Evolutionary conservation across 1,140 invertebrate genomes (phyloP), one percentile per base, ranked within the genome.

Genomic region (Cataglyphis hispanica): DNA sequence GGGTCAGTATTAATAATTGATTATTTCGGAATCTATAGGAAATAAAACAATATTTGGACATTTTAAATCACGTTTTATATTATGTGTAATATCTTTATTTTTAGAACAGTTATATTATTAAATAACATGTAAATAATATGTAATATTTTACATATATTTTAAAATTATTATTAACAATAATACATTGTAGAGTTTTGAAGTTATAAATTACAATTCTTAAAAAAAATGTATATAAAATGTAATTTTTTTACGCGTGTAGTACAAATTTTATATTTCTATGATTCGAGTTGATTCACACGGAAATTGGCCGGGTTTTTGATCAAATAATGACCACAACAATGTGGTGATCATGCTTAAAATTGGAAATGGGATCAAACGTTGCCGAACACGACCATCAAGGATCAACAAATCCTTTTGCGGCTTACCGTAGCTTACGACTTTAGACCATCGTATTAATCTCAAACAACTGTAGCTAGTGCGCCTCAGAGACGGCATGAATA

Each of bases 361-460:
- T 56, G 56, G 25, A 72, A 53, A 46, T 7, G 37, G 53, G 67
- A 83, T 83, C 78, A 83, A 74, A 83, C 27, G 66, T 77, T 60
- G 81, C 80, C 87, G 74, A 74, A 87, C 81, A 78, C 13, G 64
- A 43, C 61, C 64, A 84, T 84, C 85, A 40, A 61, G 43, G n/a
- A 58, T 60, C 31, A 43, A 37, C 70, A 72, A 80, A 80, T 90
- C 77, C 77, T 88, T 66, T 43, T 46, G 25, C 34, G 70, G 89
- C 60, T 90, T 86, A 91, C 74, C 78, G 16, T 89, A 85, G 86
- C 81, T 91, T 89, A 91, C 86, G 88, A 85, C 60, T 85, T 86
- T 88, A 86, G 84, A 87, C 75, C 86, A 50, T 86, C 64, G 61
- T 91, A 89, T 87, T 91, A 91, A 91, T 91, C 83, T 87, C 76